Evolutionary conservation across 2,888 invertebrate species (phyloP), one percentile per base, ranked within the genome.

Genomic region (Clepsis dumicolana): DNA sequence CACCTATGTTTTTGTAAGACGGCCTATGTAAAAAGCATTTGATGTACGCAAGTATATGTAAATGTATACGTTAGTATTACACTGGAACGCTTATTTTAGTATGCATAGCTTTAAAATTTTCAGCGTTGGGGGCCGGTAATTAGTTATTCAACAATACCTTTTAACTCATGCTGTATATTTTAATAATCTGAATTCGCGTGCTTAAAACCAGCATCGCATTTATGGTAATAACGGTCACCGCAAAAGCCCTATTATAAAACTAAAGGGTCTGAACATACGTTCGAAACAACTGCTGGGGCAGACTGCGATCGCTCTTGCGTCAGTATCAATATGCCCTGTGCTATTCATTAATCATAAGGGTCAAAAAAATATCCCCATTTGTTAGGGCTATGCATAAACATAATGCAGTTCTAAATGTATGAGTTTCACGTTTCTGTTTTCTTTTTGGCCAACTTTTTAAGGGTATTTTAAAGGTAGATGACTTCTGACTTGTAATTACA

Each of bases 211-310:
- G 44, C 44, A 44, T 2, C 16, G 8, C 18, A 18, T 44, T 44
- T 44, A 7, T 44, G 44, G 68, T 72, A 76, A 78, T 77, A 78
- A 76, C 74, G 72, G 77, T 76, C 75, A 75, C 68, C 71, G 66
- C 70, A 65, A 56, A 70, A 75, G 64, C 76, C 72, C 75, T 75
- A 76, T 75, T 77, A 71, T 75, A 74, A 79, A 77, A 80, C 76
- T 66, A 76, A 73, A 76, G 79, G 80, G 79, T 76, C 72, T 64
- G 68, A 69, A 71, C 44, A 44, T 44, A 72, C 53, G 61, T 62
- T 71, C 75, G 71, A 78, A 77, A 76, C 77, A 75, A 75, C 73
- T 70, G 73, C 18, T 63, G 71, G 69, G 64, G 63, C 56, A 61
- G 63, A 52, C 48, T 8, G 56, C 56, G 54, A 32, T 18, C 56